Evolutionary conservation across 2,888 invertebrate genomes (phyloP).

Genomic region (Lucinisca nassula): DNA sequence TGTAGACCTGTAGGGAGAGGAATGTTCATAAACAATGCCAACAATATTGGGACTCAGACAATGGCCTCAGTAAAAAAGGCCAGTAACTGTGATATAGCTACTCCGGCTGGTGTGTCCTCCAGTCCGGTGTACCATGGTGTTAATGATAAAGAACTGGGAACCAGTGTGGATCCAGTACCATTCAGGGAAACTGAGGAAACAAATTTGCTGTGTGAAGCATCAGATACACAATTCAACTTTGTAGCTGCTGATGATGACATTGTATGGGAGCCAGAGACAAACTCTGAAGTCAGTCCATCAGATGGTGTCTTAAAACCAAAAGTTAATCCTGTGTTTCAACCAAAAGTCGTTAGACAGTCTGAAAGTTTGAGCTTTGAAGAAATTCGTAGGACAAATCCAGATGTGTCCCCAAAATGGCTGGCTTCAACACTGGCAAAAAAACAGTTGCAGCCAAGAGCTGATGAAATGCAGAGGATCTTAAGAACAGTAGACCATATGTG

Average conservation of each 20-base stretch:
- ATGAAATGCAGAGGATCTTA: conserved; percentile 65
- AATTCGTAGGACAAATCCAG: conserved; percentile 42
- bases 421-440: conserved; percentile 55
- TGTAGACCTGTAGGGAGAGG: conserved; percentile 43
- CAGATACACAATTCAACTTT: neutral
- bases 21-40: neutral
- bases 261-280: conserved; percentile 31
- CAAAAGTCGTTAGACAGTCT: conserved; percentile 28
- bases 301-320: conserved; percentile 42
- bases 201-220: neutral
- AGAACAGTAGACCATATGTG: conserved; percentile 67
- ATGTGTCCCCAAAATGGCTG: conserved; percentile 68
- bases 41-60: neutral
- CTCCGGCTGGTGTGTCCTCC: neutral
- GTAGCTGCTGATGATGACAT: neutral
- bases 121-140: neutral
- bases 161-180: conserved; percentile 1
- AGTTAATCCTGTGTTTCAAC: neutral
- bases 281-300: neutral
- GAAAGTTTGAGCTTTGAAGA: conserved; percentile 25
- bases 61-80: neutral
- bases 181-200: neutral
- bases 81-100: neutral
- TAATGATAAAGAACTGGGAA: neutral
- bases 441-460: conserved; percentile 50